phyloP scores from a whole-genome alignment of 2,888 invertebrate species.

The Bombylius major region DNA sequence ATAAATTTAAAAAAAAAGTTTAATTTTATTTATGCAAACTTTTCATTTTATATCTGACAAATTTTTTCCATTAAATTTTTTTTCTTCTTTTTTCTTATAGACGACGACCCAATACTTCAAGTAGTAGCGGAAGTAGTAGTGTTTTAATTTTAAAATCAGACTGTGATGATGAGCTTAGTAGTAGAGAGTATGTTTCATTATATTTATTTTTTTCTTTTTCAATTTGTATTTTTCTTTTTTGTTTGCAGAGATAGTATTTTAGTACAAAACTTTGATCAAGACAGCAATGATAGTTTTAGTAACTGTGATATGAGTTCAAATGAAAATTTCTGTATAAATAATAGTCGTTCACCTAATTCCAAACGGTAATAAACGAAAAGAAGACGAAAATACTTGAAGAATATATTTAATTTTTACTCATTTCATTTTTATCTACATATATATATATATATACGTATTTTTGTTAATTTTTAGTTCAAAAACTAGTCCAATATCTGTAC shows the following conservation, averaged over 20 bases:
- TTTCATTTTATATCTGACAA: no score
- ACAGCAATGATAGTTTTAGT: constrained; percentile 34
- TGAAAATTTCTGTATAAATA: constrained; percentile 19
- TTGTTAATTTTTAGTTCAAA: constrained; percentile 22
- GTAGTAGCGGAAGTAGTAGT: constrained; percentile 28
- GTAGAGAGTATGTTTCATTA: not conserved
- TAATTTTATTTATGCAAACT: no score
- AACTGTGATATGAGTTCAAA: constrained; percentile 34
- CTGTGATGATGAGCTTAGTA: constrained; percentile 24
- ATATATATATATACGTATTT: no score
- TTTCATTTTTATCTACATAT: no score
- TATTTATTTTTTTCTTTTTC: not conserved
- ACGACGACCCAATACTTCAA: constrained; percentile 33
- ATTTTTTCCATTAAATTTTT: no score
- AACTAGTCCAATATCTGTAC: constrained; percentile 54
- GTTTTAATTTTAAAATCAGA: constrained; percentile 27
- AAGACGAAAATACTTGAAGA: not conserved
- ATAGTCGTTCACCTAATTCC: constrained; percentile 31
- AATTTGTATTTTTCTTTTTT: not conserved
- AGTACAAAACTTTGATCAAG: constrained; percentile 21
- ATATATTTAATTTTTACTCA: not conserved
- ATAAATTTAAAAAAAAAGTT: no score
- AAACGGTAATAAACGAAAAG: constrained; percentile 23
- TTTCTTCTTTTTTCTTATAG: constrained; percentile 7
- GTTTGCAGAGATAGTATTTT: constrained; percentile 23